phyloP scores from a whole-genome alignment of 2,888 invertebrate species.

The Luperina nickerlii region DNA sequence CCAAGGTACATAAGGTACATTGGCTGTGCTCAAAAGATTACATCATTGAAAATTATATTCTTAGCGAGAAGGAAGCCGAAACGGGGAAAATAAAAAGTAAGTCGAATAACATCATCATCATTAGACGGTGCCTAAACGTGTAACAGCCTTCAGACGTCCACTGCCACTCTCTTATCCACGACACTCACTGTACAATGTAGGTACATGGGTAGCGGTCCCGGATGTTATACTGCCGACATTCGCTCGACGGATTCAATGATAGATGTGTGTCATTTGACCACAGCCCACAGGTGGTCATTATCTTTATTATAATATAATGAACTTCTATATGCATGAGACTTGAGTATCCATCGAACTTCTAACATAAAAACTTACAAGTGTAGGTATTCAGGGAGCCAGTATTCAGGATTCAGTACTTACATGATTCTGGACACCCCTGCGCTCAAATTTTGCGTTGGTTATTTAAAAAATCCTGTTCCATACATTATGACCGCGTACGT shows the following conservation, averaged over 20 bases:
- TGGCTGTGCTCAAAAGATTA: neutral
- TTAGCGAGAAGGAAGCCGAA: neutral
- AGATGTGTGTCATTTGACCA: slow-evolving; percentile 14
- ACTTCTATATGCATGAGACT: neutral
- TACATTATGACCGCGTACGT: too few relatives aligned
- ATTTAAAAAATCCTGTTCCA: too few relatives aligned
- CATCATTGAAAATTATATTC: neutral
- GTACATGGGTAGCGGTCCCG: neutral
- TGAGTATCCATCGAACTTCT: neutral
- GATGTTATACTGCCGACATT: neutral
- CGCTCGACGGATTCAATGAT: slow-evolving; percentile 1
- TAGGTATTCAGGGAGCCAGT: too few relatives aligned
- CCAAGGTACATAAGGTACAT: too few relatives aligned
- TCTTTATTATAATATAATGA: neutral
- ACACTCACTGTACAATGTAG: too few relatives aligned
- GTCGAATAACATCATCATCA: neutral
- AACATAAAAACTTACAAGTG: neutral
- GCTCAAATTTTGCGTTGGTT: too few relatives aligned
- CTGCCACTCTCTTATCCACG: neutral
- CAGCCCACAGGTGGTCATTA: neutral
- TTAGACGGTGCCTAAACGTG: neutral
- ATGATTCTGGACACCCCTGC: too few relatives aligned
- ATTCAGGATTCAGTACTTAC: too few relatives aligned
- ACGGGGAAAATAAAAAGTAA: neutral
- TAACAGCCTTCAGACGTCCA: neutral